Evolutionary conservation across 2,113 vertebrate genomes (phyloP).

Genomic region (Scytalopus superciliaris): DNA sequence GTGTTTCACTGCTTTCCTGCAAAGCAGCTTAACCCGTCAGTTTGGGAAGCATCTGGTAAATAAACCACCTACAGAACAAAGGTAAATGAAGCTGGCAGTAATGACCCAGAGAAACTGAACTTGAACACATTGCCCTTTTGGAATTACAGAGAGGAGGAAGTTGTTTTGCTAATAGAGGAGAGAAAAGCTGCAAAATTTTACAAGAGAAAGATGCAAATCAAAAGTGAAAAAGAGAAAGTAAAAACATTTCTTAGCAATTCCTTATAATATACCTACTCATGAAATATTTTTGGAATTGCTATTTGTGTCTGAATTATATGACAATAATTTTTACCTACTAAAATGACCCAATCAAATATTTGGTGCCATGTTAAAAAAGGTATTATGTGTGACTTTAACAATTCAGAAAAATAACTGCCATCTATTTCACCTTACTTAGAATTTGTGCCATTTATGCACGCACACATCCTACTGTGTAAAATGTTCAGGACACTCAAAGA

Average conservation of each 20-base stretch:
- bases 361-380: neutral
- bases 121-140: constrained; percentile 42
- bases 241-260: neutral
- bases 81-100: neutral
- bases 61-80: constrained; percentile 40
- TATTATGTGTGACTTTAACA: neutral
- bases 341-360: neutral
- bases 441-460: neutral
- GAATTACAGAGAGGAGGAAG: neutral
- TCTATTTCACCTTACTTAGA: neutral
- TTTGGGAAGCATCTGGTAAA: constrained; percentile 21
- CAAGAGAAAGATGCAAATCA: neutral
- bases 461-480: neutral
- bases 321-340: neutral
- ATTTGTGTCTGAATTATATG: neutral
- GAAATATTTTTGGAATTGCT: neutral
- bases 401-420: neutral
- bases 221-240: neutral
- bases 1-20: neutral
- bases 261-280: neutral
- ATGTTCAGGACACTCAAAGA: neutral
- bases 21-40: neutral
- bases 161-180: neutral
- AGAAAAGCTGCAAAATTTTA: neutral
- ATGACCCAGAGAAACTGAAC: constrained; percentile 28